These are phyloP conservation scores for Spizaetus ornatus DNA, from an alignment of 2,113 vertebrate genomes.

Conservation along the genomic window DNA sequence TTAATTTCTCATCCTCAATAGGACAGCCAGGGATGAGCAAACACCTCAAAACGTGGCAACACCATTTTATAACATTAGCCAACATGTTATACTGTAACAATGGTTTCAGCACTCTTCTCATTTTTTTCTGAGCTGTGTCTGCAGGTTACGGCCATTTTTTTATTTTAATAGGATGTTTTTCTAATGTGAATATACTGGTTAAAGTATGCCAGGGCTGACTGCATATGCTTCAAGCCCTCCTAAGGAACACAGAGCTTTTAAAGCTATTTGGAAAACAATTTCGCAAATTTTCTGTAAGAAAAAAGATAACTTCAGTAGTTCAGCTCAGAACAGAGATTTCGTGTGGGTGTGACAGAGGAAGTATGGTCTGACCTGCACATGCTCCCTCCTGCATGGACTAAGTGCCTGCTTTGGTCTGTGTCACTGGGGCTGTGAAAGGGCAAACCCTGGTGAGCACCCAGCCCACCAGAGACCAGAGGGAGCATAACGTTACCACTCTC, in stretches of 20 bases:
- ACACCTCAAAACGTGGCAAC: not conserved
- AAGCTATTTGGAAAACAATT: not conserved
- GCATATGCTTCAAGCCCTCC: not conserved
- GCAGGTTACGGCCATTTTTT: not conserved
- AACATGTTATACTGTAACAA: rapidly evolving
- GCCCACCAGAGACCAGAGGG: not conserved
- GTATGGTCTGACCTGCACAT: rapidly evolving
- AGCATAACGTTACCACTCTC: rapidly evolving
- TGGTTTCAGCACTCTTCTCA: not conserved
- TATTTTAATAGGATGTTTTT: not conserved
- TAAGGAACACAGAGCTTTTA: not conserved
- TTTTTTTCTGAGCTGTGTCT: not conserved
- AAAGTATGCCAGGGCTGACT: not conserved
- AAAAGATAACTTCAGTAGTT: not conserved
- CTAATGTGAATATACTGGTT: not conserved
- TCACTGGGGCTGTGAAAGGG: not conserved
- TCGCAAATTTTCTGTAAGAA: not conserved
- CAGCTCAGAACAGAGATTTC: rapidly evolving
- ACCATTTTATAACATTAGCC: not conserved
- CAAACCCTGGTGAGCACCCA: not conserved
- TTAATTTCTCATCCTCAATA: not conserved
- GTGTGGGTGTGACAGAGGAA: not conserved
- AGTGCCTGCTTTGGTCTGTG: not conserved
- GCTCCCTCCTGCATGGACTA: rapidly evolving
- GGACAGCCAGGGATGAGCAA: not conserved